Conservation (phyloP, 2,888 invertebrate species). For the Trichacis sp. region DNA sequence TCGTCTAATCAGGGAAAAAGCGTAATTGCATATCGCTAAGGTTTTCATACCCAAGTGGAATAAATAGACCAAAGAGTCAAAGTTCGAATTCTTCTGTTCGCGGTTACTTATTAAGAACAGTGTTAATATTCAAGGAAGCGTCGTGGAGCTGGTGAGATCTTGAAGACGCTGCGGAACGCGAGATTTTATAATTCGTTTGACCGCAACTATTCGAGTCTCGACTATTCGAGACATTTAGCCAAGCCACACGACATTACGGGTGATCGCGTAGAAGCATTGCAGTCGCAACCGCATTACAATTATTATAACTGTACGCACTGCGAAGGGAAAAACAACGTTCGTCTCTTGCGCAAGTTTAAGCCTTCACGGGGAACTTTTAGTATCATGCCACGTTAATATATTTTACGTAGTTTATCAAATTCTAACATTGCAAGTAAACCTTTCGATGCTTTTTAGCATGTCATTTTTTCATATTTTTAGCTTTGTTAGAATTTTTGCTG, state of each 20-base stretch:
- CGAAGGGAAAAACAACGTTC: neutral
- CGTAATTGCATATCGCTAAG: neutral
- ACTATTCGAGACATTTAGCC: neutral
- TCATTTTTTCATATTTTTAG: too few relatives aligned
- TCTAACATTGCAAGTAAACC: too few relatives aligned
- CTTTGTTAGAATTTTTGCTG: too few relatives aligned
- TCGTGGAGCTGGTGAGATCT: too few relatives aligned
- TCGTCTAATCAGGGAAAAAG: neutral
- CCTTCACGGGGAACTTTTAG: neutral
- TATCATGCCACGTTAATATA: too few relatives aligned
- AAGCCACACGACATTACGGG: neutral
- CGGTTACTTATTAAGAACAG: too few relatives aligned
- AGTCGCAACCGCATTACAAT: neutral
- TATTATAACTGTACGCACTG: conserved; percentile 7
- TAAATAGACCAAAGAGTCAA: neutral
- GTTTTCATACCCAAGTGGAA: neutral
- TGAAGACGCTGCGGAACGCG: neutral
- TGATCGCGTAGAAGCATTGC: neutral
- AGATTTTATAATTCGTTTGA: conserved; percentile 1
- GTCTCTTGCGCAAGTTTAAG: neutral
- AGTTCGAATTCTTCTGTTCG: neutral
- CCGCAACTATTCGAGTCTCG: neutral
- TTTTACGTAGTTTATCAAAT: too few relatives aligned
- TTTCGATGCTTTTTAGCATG: too few relatives aligned
- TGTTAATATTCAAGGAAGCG: too few relatives aligned